A percentile compares a stretch with the other conserved stretches of the same genome.
These are phyloP conservation scores for Momotus momota DNA, from an alignment of 2,797 vertebrate species.

Conservation along the genomic window DNA sequence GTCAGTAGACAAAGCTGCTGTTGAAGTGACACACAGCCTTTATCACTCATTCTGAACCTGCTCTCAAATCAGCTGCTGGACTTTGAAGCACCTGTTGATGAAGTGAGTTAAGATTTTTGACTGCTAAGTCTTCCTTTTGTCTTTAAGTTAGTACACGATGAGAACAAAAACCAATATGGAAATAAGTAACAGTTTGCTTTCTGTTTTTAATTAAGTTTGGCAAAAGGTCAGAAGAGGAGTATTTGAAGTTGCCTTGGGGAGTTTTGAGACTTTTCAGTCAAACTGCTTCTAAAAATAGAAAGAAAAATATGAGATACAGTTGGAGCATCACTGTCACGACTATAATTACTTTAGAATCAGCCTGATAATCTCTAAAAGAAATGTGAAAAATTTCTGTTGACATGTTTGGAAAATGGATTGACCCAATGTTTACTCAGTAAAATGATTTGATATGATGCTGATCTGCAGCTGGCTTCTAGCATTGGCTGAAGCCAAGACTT, in stretches of 20 bases:
- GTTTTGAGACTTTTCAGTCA: not conserved
- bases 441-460: not conserved
- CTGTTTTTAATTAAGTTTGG: conserved; percentile 16
- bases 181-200: not conserved
- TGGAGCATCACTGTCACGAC: not conserved
- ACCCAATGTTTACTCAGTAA: conserved; percentile 4
- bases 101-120: not conserved
- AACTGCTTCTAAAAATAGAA: not conserved
- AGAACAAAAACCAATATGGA: not conserved
- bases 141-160: not conserved
- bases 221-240: conserved; percentile 21
- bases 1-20: not conserved
- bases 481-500: not conserved
- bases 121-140: not conserved
- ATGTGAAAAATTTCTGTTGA: conserved; percentile 9
- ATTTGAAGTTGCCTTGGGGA: not conserved
- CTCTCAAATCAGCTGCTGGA: not conserved
- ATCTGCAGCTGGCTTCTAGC: not conserved
- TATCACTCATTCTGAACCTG: not conserved
- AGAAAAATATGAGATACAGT: not conserved
- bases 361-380: not conserved
- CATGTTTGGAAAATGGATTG: conserved; percentile 2
- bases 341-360: conserved; percentile 19
- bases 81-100: not conserved
- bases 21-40: not conserved